Conservation (phyloP, 2,113 vertebrate species). For the Capra hircus region DNA sequence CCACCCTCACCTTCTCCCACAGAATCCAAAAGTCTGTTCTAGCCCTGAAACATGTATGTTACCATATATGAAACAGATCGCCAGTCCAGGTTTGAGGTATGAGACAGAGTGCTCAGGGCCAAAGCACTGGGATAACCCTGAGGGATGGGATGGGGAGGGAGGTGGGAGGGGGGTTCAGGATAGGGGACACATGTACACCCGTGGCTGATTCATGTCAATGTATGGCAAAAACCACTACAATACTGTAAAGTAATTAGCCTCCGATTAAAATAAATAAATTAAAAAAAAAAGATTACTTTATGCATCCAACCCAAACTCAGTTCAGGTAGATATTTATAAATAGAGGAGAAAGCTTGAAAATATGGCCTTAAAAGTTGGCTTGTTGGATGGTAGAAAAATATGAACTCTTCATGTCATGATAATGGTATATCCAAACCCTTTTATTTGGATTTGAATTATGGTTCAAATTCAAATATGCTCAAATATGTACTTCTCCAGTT, state of each 20-base stretch:
- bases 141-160: background rate
- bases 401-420: background rate
- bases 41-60: background rate
- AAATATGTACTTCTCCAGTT: background rate
- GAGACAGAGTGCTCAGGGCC: background rate
- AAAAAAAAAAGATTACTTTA: background rate
- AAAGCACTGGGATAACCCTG: background rate
- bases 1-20: background rate
- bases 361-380: background rate
- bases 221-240: background rate
- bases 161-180: background rate
- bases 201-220: background rate
- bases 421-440: background rate
- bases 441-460: background rate
- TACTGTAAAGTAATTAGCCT: background rate
- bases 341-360: background rate
- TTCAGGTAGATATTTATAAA: background rate
- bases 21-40: background rate
- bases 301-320: background rate
- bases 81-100: background rate
- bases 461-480: background rate
- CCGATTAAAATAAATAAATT: background rate
- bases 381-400: background rate
- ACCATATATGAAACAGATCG: background rate
- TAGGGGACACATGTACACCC: background rate